These are phyloP conservation scores for Varanus salvator DNA, from an alignment of 2,113 vertebrate species.

Conservation along the genomic window DNA sequence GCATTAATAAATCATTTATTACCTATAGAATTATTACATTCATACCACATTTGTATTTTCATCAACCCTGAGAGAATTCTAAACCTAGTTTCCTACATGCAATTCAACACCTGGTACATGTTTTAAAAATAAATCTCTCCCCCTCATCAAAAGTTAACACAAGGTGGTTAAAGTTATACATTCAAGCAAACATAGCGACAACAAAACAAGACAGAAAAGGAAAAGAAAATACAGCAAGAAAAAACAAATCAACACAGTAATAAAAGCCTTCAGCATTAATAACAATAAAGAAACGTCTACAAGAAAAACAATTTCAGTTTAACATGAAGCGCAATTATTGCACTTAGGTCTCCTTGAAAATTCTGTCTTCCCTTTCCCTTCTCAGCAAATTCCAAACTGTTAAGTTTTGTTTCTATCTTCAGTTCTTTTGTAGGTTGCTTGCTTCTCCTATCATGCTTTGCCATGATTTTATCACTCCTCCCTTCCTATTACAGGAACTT, in stretches of 20 bases:
- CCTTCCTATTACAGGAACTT: not conserved
- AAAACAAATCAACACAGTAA: not conserved
- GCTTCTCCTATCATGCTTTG: not conserved
- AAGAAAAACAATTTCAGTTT: not conserved
- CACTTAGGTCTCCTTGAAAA: not conserved
- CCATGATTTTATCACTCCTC: not conserved
- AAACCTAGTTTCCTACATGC: not conserved
- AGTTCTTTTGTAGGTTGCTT: not conserved
- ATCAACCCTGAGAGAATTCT: not conserved
- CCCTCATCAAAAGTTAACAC: not conserved
- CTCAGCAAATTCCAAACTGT: not conserved
- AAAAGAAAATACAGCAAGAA: not conserved
- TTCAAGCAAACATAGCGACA: not conserved
- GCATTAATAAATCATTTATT: not conserved
- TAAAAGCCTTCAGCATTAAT: not conserved
- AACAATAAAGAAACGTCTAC: not conserved
- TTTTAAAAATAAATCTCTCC: not conserved
- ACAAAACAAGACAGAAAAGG: not conserved
- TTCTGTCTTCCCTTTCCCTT: not conserved
- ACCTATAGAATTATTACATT: not conserved
- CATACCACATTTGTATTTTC: not conserved
- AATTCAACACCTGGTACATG: not conserved
- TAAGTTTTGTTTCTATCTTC: not conserved
- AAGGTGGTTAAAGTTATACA: not conserved
- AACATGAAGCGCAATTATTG: not conserved